Conservation (phyloP, 2,797 vertebrate genomes). For the Threskiornis aethiopicus region DNA sequence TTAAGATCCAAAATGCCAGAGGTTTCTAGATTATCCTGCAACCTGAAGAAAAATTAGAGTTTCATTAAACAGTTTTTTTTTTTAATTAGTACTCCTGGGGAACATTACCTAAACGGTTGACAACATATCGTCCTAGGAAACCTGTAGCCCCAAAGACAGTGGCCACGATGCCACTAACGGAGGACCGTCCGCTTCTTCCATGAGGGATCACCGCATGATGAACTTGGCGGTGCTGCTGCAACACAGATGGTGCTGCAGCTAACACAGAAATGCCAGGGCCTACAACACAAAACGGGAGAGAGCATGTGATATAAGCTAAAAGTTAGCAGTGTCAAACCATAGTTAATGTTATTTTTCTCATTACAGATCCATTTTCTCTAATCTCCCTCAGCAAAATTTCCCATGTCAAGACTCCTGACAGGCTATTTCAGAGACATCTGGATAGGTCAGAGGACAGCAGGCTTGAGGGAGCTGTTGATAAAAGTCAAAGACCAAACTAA, state of each 20-base stretch:
- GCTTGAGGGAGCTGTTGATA: background rate
- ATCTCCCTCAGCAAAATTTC: background rate
- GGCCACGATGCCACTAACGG: slow-evolving; percentile 90
- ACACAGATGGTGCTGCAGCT: slow-evolving; percentile 61
- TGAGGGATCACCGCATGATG: slow-evolving; percentile 86
- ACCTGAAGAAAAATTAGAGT: background rate
- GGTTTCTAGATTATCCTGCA: background rate
- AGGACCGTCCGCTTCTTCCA: slow-evolving; percentile 92
- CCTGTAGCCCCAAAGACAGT: slow-evolving; percentile 96
- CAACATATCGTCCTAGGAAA: slow-evolving; percentile 92
- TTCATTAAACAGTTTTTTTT: fast-evolving
- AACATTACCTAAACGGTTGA: slow-evolving; percentile 87
- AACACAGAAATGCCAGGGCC: slow-evolving; percentile 73
- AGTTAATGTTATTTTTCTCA: background rate
- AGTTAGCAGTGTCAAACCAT: background rate
- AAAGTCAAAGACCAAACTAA: background rate
- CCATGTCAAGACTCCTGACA: background rate
- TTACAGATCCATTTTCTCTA: background rate
- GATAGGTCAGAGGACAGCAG: background rate
- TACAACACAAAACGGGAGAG: slow-evolving; percentile 26
- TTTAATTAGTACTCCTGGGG: background rate
- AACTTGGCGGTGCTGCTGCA: slow-evolving; percentile 79
- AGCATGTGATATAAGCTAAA: background rate
- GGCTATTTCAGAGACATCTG: background rate
- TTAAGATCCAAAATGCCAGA: background rate